These are phyloP conservation scores for Macrosoma leucophasiata DNA, from an alignment of 2,888 invertebrate genomes.

Conservation along the genomic window DNA sequence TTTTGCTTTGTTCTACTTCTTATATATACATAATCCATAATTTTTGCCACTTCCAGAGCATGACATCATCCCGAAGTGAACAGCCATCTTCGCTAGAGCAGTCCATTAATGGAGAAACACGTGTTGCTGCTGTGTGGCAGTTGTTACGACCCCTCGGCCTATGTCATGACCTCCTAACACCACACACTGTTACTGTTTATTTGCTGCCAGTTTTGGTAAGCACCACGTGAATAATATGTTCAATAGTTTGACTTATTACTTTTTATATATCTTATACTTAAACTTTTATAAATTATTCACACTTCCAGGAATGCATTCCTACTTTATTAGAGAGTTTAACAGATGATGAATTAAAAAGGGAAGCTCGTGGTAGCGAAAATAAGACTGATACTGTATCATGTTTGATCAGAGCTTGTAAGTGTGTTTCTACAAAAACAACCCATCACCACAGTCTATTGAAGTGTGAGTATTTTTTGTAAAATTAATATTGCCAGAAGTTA, in stretches of 20 bases:
- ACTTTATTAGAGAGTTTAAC: conserved; percentile 93
- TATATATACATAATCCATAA: neutral
- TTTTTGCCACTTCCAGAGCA: conserved; percentile 30
- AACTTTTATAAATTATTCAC: no score
- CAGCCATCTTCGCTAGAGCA: conserved; percentile 61
- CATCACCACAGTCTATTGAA: conserved; percentile 85
- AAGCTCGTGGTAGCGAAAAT: conserved; percentile 93
- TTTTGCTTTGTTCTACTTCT: neutral
- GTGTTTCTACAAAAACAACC: conserved; percentile 88
- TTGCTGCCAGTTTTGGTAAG: conserved; percentile 93
- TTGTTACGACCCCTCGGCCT: conserved; percentile 93
- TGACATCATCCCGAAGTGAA: conserved; percentile 46
- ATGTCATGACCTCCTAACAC: conserved; percentile 93
- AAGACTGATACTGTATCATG: conserved; percentile 97
- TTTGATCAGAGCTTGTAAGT: conserved; percentile 94
- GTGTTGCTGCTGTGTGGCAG: conserved; percentile 67
- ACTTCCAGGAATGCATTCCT: conserved; percentile 88
- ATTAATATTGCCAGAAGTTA: conserved; percentile 1
- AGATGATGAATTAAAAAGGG: conserved; percentile 96
- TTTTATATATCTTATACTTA: neutral
- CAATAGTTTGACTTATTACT: conserved; percentile 6
- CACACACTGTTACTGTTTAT: conserved; percentile 92
- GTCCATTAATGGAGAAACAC: conserved; percentile 53
- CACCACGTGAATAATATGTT: conserved; percentile 9
- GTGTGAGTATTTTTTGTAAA: conserved; percentile 46